Conservation (phyloP, 2,113 vertebrate species). For the Myiagra hebetior region DNA sequence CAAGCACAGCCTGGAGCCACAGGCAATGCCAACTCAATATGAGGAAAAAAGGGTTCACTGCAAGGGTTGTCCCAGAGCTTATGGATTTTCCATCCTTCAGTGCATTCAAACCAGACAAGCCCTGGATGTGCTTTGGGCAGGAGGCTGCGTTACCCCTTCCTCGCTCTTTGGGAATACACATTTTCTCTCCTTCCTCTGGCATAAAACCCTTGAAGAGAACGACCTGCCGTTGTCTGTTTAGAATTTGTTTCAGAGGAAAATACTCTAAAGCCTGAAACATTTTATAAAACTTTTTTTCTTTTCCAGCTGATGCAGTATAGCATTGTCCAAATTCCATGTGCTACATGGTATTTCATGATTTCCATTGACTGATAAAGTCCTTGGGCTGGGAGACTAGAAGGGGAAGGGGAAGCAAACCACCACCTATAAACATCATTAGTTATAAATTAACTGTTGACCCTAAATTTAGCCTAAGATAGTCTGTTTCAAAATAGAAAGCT, state of each 20-base stretch:
- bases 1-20: not conserved
- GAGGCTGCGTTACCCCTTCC: not conserved
- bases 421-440: not conserved
- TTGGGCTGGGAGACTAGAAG: not conserved
- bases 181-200: not conserved
- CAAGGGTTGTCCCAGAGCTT: not conserved
- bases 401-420: not conserved
- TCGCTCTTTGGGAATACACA: rapidly evolving
- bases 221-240: not conserved
- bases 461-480: not conserved
- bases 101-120: not conserved
- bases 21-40: not conserved
- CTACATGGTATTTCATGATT: not conserved
- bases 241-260: not conserved
- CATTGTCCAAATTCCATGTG: not conserved
- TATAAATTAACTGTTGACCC: not conserved
- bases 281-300: not conserved
- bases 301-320: not conserved
- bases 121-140: not conserved
- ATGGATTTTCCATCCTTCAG: not conserved
- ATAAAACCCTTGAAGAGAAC: not conserved
- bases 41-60: not conserved
- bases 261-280: not conserved
- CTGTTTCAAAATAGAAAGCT: not conserved
- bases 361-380: not conserved